Evolutionary conservation across 2,797 vertebrate species (phyloP), one percentile per base, ranked within the genome.

Genomic region (Streptopelia turtur): DNA sequence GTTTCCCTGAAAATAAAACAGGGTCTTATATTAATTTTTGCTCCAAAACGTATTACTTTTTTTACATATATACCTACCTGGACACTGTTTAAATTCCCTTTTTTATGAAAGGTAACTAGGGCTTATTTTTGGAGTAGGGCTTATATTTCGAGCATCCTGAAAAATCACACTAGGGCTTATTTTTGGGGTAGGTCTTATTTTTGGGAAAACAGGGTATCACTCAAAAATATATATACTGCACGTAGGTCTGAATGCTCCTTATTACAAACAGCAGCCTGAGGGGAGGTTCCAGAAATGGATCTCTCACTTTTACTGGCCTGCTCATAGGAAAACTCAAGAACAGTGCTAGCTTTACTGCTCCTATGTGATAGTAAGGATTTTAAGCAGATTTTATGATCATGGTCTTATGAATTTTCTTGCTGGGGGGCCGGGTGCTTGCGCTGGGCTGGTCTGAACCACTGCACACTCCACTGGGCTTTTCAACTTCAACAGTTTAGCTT

Each of bases 281-380:
- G 7, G 45, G 33, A 11, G 16, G 22, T 10, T 33, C 63, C 53
- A 59, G 28, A 47, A 47, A 1, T 3, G 31, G 7, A 1, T 0
- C 31, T 0, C 43, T n/a, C 37, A 5, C 14, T 35, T 24, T 60
- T 21, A 14, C 5, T 9, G 24, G 27, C 24, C 21, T 23, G 1
- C 33, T 33, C 16, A 4, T 4, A 22, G 56, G 18, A 52, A 65
- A 71, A 28, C 18, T 55, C 3, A 24, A 10, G 7, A 6, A 12
- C 72, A 30, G 31, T 3, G 33, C 47, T 55, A 14, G 50, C 63
- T 35, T 25, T 49, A 10, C 78, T 28, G 50, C 14, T 45, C 63
- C 57, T 33, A 1, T 12, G 24, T 14, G 45, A 5, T 15, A 30
- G 8, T 14, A 24, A 24, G 24, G 57, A 13, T 61, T 55, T 60